These are phyloP conservation scores for Himalopsyche japonica DNA, from an alignment of 2,888 invertebrate species.

Conservation along the genomic window DNA sequence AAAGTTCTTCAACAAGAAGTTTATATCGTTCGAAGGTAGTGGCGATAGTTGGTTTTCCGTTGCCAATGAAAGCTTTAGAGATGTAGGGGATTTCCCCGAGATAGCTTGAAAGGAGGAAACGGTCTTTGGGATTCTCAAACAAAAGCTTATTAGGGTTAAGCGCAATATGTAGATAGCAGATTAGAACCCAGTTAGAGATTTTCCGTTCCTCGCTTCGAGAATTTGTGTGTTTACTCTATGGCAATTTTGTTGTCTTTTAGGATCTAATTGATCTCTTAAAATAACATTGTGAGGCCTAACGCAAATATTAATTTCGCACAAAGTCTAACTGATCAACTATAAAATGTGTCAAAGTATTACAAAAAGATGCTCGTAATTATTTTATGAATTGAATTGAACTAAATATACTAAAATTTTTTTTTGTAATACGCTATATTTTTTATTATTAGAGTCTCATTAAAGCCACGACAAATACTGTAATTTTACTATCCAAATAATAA, in stretches of 20 bases:
- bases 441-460: too few species aligned
- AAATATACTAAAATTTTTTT: too few species aligned
- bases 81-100: background rate
- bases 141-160: slow-evolving; percentile 35
- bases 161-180: slow-evolving; percentile 38
- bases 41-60: background rate
- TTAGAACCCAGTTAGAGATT: slow-evolving; percentile 1
- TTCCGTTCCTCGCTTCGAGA: background rate
- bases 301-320: background rate
- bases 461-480: too few species aligned
- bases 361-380: too few species aligned
- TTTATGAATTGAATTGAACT: too few species aligned
- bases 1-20: background rate
- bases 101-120: background rate
- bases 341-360: too few species aligned
- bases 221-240: background rate
- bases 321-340: too few species aligned
- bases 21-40: background rate
- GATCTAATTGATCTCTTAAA: background rate
- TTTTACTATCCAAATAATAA: too few species aligned
- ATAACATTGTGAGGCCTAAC: background rate
- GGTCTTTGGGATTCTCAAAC: slow-evolving; percentile 21
- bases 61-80: background rate
- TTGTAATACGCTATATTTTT: too few species aligned
- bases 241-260: background rate